Percentiles rank a stretch among this genome's conserved stretches.
These are phyloP conservation scores for Varanus komodoensis DNA, from an alignment of 2,113 vertebrate genomes.

Conservation along the genomic window DNA sequence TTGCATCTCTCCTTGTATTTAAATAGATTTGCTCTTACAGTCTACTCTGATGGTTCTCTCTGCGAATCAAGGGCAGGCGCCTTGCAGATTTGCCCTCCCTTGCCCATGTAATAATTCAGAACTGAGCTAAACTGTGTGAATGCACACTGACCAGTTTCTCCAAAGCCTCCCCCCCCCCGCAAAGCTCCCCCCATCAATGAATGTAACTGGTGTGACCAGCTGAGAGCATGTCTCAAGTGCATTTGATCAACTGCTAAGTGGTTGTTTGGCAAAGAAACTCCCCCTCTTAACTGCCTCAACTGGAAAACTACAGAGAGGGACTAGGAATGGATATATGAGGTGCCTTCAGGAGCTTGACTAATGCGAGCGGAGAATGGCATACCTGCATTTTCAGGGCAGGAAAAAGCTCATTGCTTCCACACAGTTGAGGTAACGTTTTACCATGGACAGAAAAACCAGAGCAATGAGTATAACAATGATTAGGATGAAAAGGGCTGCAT, in stretches of 20 bases:
- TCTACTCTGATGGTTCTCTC: constrained; percentile 8
- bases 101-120: not conserved
- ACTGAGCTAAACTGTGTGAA: constrained; percentile 11
- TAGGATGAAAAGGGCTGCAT: no score
- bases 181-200: no score
- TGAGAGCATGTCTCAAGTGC: not conserved
- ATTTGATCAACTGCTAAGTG: not conserved
- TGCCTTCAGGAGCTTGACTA: not conserved
- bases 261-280: rapidly evolving
- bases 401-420: not conserved
- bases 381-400: not conserved
- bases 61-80: not conserved
- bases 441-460: not conserved
- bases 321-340: no score
- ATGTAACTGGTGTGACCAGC: not conserved
- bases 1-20: constrained; percentile 62
- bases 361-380: not conserved
- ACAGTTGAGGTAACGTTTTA: no score
- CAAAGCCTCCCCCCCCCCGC: not conserved
- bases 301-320: not conserved
- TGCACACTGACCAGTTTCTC: not conserved
- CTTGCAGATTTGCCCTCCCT: not conserved
- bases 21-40: constrained; percentile 60
- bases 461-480: not conserved
- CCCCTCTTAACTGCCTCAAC: constrained; percentile 6